phyloP scores from a whole-genome alignment of 2,888 invertebrate genomes.

The Spodoptera exigua region DNA sequence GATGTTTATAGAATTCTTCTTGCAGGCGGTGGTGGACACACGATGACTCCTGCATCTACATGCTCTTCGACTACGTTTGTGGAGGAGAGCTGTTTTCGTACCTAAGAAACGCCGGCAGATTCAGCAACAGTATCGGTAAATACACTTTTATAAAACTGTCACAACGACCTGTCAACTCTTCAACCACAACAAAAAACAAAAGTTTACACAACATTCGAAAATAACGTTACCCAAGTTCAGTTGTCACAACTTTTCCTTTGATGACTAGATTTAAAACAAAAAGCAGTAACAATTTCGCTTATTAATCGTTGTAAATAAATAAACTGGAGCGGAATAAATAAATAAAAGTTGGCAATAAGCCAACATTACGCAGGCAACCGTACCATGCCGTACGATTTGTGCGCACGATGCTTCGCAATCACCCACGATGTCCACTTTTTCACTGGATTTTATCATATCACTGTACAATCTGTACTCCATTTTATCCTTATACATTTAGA shows the following conservation, averaged over 20 bases:
- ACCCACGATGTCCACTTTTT: constrained; percentile 59
- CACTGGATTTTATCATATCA: constrained; percentile 54
- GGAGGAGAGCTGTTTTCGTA: constrained; percentile 99
- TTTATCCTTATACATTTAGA: constrained; percentile 3
- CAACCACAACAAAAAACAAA: constrained; percentile 1
- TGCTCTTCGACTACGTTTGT: constrained; percentile 98
- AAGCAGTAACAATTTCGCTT: constrained; percentile 58
- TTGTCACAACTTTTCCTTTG: constrained; percentile 54
- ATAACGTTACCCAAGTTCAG: constrained; percentile 9
- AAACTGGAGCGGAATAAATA: constrained; percentile 75
- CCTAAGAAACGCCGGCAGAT: constrained; percentile 96
- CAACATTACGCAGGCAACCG: constrained; percentile 62
- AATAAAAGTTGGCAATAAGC: constrained; percentile 72
- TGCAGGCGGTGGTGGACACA: constrained; percentile 97
- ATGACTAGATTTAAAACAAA: constrained; percentile 61
- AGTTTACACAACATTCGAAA: constrained; percentile 4
- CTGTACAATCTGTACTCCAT: constrained; percentile 8
- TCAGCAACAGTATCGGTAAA: constrained; percentile 94
- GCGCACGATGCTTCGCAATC: constrained; percentile 66
- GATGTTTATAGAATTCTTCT: constrained; percentile 42
- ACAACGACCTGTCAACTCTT: constrained; percentile 1
- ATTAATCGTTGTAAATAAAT: constrained; percentile 75
- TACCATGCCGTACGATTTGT: constrained; percentile 55
- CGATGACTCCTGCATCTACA: constrained; percentile 97
- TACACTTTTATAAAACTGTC: constrained; percentile 24